A percentile compares a stretch with the other conserved stretches of the same genome.
Conservation (phyloP, 2,113 vertebrate species). For the Urocynchramus pylzowi region DNA sequence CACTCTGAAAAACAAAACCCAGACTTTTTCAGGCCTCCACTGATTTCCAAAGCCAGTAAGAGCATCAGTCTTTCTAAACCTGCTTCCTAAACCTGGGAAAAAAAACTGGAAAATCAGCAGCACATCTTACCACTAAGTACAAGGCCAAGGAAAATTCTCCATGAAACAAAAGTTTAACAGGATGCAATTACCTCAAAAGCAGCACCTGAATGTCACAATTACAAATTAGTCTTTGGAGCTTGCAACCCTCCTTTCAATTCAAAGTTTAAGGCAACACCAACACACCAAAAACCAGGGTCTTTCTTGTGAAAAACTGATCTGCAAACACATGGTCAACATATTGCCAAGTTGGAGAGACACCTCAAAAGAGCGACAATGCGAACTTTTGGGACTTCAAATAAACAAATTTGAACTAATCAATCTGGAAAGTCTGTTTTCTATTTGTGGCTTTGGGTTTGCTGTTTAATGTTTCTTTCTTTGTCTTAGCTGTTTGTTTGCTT, state of each 20-base stretch:
- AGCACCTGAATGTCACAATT: neutral
- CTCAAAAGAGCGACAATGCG: neutral
- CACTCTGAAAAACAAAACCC: neutral
- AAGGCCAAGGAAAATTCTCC: neutral
- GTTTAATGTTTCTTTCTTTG: conserved; percentile 51
- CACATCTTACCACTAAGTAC: neutral
- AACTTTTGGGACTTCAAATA: conserved; percentile 53
- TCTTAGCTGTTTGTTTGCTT: conserved; percentile 49
- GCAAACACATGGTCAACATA: conserved; percentile 28
- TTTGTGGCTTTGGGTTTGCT: conserved; percentile 50
- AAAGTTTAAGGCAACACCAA: neutral
- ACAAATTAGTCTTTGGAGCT: neutral
- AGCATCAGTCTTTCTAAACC: neutral
- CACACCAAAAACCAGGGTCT: neutral
- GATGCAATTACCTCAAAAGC: neutral
- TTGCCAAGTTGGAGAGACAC: neutral
- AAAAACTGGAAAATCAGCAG: neutral
- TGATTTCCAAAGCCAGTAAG: neutral
- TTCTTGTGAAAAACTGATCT: neutral
- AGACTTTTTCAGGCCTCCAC: neutral
- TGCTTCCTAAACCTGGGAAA: neutral
- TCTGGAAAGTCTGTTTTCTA: conserved; percentile 38
- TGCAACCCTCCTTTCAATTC: neutral
- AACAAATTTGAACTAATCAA: conserved; percentile 42
- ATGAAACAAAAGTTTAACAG: fast-evolving